These are phyloP conservation scores for Spilosoma lubricipeda DNA, from an alignment of 2,888 invertebrate species.

Conservation along the genomic window DNA sequence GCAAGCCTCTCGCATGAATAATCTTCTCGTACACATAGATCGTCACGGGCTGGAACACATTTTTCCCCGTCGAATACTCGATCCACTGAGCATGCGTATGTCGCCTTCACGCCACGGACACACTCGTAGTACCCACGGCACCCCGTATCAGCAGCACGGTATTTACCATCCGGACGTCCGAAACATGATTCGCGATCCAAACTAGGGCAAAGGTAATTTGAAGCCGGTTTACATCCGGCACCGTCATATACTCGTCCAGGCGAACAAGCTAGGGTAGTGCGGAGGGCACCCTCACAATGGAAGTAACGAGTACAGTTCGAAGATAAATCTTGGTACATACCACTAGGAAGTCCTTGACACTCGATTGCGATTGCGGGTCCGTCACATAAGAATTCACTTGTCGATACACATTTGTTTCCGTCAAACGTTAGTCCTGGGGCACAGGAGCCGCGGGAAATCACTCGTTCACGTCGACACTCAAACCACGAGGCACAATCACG, in stretches of 20 bases:
- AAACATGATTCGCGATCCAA: slow-evolving; percentile 83
- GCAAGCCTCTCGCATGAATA: slow-evolving; percentile 80
- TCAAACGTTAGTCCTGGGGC: slow-evolving; percentile 80
- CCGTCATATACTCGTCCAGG: slow-evolving; percentile 79
- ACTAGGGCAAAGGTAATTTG: slow-evolving; percentile 78
- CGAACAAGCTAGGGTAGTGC: slow-evolving; percentile 76
- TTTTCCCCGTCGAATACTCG: slow-evolving; percentile 85
- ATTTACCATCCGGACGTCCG: slow-evolving; percentile 84
- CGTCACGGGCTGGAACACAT: slow-evolving; percentile 75
- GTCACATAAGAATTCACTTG: slow-evolving; percentile 76
- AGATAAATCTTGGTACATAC: slow-evolving; percentile 83
- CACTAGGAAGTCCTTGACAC: slow-evolving; percentile 83
- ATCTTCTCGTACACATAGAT: slow-evolving; percentile 73
- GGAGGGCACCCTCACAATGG: slow-evolving; percentile 77
- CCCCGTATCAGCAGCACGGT: slow-evolving; percentile 80
- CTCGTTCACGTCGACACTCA: slow-evolving; percentile 80
- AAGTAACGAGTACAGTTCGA: slow-evolving; percentile 84
- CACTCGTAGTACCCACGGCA: slow-evolving; percentile 88
- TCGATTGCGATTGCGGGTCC: slow-evolving; percentile 74
- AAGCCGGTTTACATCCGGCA: slow-evolving; percentile 70
- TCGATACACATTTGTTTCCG: slow-evolving; percentile 77
- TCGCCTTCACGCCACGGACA: slow-evolving; percentile 84
- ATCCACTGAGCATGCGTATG: slow-evolving; percentile 84
- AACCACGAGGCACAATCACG: slow-evolving; percentile 82
- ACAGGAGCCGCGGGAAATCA: slow-evolving; percentile 79